Evolutionary conservation across 2,797 vertebrate genomes (phyloP).

Genomic region (Momotus momota): DNA sequence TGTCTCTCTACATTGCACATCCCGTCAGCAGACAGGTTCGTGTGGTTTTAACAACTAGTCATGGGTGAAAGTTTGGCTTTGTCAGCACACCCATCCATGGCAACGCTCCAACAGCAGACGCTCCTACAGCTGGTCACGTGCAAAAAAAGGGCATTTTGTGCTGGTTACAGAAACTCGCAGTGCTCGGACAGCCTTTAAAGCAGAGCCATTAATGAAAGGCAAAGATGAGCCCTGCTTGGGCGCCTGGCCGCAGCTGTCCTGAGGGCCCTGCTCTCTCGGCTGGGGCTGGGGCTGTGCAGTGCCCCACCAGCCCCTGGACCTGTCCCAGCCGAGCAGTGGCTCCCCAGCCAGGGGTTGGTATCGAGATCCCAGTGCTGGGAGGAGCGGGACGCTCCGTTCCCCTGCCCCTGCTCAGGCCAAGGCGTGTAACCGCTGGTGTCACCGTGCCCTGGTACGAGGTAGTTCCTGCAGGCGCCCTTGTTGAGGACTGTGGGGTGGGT

Average conservation of each 20-base stretch:
- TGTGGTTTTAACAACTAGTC: background rate
- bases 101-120: background rate
- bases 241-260: background rate
- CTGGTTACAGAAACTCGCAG: background rate
- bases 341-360: too few species aligned
- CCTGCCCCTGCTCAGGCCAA: background rate
- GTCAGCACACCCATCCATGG: background rate
- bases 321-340: background rate
- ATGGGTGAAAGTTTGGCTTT: background rate
- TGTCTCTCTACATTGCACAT: background rate
- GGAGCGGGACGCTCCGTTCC: background rate
- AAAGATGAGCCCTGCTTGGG: background rate
- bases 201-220: background rate
- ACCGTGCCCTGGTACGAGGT: too few species aligned
- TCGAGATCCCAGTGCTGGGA: fast-evolving
- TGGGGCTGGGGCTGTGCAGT: too few species aligned
- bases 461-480: fast-evolving
- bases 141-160: background rate
- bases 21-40: background rate
- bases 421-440: too few species aligned
- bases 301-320: background rate
- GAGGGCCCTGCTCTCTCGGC: background rate
- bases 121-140: background rate
- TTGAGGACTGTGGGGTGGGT: background rate
- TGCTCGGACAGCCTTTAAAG: background rate